Evolutionary conservation across 2,888 invertebrate genomes (phyloP).

Genomic region (Nemapogon koenigi): DNA sequence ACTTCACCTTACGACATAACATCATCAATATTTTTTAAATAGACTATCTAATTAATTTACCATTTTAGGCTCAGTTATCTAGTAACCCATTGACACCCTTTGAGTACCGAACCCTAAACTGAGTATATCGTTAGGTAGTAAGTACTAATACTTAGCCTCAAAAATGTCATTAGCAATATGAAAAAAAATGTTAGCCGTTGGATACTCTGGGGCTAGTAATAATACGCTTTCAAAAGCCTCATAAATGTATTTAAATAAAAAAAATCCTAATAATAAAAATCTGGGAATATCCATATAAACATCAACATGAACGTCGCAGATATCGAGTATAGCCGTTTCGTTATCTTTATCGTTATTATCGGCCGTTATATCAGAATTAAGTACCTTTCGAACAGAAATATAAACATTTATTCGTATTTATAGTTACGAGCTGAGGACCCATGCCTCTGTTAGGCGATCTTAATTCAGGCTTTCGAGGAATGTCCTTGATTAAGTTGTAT

Average conservation of each 20-base stretch:
- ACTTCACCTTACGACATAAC: too few species aligned
- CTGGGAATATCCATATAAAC: constrained; percentile 23
- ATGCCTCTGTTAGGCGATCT: constrained; percentile 1
- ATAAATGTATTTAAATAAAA: background rate
- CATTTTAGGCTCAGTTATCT: too few species aligned
- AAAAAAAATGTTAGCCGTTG: too few species aligned
- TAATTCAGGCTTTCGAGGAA: constrained; percentile 2
- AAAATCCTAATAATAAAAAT: background rate
- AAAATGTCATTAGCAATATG: too few species aligned
- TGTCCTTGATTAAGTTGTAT: background rate
- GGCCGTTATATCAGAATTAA: constrained; percentile 55
- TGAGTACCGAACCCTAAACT: too few species aligned
- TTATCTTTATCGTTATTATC: constrained; percentile 58
- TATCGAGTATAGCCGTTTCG: constrained; percentile 25
- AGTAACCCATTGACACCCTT: too few species aligned
- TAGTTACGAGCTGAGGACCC: constrained; percentile 16
- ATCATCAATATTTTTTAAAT: too few species aligned
- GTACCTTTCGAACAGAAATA: constrained; percentile 50
- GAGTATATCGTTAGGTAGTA: too few species aligned
- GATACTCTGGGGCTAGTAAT: too few species aligned
- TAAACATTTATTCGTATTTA: constrained; percentile 49
- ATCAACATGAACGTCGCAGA: constrained; percentile 27
- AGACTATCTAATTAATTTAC: too few species aligned
- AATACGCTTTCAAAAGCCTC: too few species aligned
- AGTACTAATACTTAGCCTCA: too few species aligned